phyloP scores from a whole-genome alignment of 2,888 invertebrate species.

The Ashinkailepas kermadecensis region DNA sequence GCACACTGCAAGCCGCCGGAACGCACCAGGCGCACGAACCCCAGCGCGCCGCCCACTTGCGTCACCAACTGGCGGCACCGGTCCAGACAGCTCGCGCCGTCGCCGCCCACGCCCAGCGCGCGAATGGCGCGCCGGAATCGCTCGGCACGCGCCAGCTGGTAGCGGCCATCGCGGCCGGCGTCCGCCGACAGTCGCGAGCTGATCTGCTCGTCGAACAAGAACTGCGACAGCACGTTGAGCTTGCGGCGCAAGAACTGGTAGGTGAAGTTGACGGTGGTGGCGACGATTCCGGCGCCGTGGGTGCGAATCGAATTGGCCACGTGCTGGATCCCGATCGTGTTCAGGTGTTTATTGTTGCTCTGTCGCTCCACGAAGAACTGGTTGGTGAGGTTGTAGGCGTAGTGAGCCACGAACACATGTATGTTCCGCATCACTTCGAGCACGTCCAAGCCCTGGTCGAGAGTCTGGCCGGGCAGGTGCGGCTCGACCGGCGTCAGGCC shows the following conservation, averaged over 20 bases:
- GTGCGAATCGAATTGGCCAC: conserved; percentile 94
- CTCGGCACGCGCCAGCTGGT: conserved; percentile 80
- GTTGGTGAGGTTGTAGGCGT: conserved; percentile 90
- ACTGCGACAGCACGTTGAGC: conserved; percentile 90
- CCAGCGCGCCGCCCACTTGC: conserved; percentile 95
- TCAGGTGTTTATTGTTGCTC: conserved; percentile 85
- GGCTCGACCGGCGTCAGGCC: conserved; percentile 76
- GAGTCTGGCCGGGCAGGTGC: conserved; percentile 87
- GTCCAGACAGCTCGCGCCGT: conserved; percentile 83
- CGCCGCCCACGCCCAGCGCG: conserved; percentile 70
- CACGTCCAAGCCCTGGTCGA: conserved; percentile 93
- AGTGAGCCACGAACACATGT: conserved; percentile 85
- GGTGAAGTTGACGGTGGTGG: conserved; percentile 84
- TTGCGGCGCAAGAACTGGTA: conserved; percentile 91
- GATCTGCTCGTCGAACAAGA: conserved; percentile 95
- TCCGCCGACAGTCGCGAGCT: conserved; percentile 89
- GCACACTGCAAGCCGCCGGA: conserved; percentile 90
- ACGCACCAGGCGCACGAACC: conserved; percentile 86
- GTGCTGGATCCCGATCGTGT: conserved; percentile 71
- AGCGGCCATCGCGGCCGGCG: conserved; percentile 50
- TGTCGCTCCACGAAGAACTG: conserved; percentile 90
- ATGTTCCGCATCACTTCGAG: conserved; percentile 96
- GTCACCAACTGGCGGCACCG: conserved; percentile 84
- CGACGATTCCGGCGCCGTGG: conserved; percentile 93
- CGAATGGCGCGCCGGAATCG: conserved; percentile 86